These are phyloP conservation scores for Mixornis gularis DNA, from an alignment of 2,113 vertebrate genomes.

Conservation along the genomic window DNA sequence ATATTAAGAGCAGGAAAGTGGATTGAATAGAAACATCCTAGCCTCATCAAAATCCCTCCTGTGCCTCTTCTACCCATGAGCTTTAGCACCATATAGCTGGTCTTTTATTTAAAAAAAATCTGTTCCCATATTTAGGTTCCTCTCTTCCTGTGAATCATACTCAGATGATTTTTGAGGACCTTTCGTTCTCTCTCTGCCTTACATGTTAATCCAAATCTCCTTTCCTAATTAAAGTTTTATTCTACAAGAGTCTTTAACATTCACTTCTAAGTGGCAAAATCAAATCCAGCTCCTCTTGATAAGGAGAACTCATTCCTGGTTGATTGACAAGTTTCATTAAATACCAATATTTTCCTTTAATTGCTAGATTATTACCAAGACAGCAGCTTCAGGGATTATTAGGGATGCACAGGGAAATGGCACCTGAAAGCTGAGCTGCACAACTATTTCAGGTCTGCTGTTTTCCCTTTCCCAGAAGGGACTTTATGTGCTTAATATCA, in stretches of 20 bases:
- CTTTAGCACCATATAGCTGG: neutral
- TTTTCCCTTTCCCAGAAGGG: neutral
- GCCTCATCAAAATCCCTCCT: neutral
- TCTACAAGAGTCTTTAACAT: neutral
- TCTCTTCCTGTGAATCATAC: constrained; percentile 29
- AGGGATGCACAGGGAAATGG: neutral
- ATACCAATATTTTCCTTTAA: constrained; percentile 46
- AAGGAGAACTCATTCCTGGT: constrained; percentile 23
- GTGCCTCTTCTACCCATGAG: neutral
- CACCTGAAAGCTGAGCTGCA: neutral
- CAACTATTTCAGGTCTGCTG: neutral
- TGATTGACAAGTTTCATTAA: constrained; percentile 68
- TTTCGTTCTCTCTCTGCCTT: constrained; percentile 26
- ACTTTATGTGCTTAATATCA: neutral
- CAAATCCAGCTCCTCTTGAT: constrained; percentile 37
- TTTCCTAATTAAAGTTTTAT: constrained; percentile 55
- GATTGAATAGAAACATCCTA: neutral
- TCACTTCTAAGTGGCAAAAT: constrained; percentile 9
- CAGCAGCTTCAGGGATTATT: constrained; percentile 12
- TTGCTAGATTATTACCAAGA: constrained; percentile 50
- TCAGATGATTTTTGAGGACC: constrained; percentile 27
- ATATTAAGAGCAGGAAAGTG: neutral
- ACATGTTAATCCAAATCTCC: constrained; percentile 47
- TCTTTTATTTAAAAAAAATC: neutral
- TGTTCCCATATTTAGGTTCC: constrained; percentile 39